phyloP scores from a whole-genome alignment of 2,797 vertebrate species.

The Glyptemys insculpta region DNA sequence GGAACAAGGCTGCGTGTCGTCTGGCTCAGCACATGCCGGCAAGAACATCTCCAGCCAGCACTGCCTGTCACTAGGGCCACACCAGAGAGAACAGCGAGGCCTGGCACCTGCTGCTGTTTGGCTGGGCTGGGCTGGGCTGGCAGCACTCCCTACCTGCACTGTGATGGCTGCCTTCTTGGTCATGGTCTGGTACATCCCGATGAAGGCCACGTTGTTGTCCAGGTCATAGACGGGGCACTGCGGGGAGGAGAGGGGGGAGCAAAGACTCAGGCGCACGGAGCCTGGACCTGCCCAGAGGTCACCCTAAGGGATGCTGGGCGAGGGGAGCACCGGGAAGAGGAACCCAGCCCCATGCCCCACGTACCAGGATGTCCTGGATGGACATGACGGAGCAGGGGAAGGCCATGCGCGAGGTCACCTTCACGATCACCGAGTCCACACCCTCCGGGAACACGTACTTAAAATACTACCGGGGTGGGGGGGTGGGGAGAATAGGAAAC shows the following conservation, averaged over 20 bases:
- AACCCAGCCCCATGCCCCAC: neutral
- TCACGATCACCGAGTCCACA: conserved; percentile 94
- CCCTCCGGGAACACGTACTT: conserved; percentile 93
- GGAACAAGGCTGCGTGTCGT: neutral
- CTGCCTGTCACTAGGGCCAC: rapidly evolving
- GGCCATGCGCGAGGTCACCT: conserved; percentile 91
- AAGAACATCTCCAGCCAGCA: rapidly evolving
- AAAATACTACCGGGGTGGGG: conserved; percentile 87
- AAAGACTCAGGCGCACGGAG: rapidly evolving
- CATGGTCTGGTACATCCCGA: conserved; percentile 99
- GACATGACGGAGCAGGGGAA: conserved; percentile 98
- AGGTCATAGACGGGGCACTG: conserved; percentile 98
- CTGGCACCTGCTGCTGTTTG: rapidly evolving
- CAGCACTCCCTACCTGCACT: conserved; percentile 88
- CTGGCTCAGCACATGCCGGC: rapidly evolving
- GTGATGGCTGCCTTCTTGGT: conserved; percentile 98
- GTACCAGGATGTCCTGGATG: conserved; percentile 96
- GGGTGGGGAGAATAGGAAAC: neutral
- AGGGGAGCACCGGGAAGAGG: neutral
- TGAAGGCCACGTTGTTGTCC: conserved; percentile 98
- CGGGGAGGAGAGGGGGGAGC: rapidly evolving
- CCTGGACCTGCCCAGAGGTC: rapidly evolving
- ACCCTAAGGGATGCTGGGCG: neutral
- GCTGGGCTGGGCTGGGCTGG: rapidly evolving
- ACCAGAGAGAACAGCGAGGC: neutral